Evolutionary conservation across 2,797 vertebrate species (phyloP).

Genomic region (Pseudomugil gertrudae): DNA sequence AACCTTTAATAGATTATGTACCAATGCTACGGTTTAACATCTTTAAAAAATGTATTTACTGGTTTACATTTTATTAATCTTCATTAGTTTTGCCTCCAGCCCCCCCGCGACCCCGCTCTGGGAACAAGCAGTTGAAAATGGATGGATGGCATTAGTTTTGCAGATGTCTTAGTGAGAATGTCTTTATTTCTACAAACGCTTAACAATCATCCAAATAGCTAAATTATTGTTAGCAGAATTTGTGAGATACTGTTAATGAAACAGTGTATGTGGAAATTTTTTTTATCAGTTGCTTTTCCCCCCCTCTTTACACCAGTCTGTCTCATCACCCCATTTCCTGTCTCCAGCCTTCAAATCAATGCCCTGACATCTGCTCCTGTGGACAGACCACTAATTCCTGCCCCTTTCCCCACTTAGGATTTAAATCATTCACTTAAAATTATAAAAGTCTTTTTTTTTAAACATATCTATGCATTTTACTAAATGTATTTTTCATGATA

Average conservation of each 20-base stretch:
- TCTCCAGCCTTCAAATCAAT: conserved; percentile 40
- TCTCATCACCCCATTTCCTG: conserved; percentile 58
- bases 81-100: too few species aligned
- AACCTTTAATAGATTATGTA: background rate
- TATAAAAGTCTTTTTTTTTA: background rate
- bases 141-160: too few species aligned
- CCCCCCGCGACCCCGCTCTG: too few species aligned
- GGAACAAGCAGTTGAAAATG: too few species aligned
- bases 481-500: too few species aligned
- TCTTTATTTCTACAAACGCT: too few species aligned
- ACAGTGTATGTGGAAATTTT: background rate
- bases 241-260: conserved; percentile 2
- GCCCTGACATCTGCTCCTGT: conserved; percentile 73
- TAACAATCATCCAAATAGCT: too few species aligned
- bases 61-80: background rate
- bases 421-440: background rate
- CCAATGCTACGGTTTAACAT: background rate
- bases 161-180: too few species aligned
- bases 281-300: background rate
- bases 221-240: too few species aligned
- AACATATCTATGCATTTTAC: background rate
- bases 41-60: too few species aligned
- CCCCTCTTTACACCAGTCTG: background rate
- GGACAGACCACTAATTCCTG: conserved; percentile 35
- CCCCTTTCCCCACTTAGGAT: conserved; percentile 8